Evolutionary conservation across 35 echinoderm and acorn worm genomes (phyloP).

Genomic region (Diadema setosum): DNA sequence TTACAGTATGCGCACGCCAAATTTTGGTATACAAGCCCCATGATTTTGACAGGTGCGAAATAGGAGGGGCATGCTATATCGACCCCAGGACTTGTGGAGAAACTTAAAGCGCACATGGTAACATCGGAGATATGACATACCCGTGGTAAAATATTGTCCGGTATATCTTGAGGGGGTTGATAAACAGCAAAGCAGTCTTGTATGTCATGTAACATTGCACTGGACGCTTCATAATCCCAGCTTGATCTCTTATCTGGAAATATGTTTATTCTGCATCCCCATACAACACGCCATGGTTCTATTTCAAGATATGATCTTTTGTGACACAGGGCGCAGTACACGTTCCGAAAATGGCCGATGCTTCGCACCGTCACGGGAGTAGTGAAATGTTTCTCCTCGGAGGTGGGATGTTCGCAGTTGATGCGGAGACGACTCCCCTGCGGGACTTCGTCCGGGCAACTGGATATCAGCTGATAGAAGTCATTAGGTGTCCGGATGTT

Average conservation of each 20-base stretch:
- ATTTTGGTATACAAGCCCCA: background rate
- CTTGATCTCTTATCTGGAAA: background rate
- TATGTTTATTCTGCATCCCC: background rate
- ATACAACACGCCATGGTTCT: background rate
- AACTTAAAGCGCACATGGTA: background rate
- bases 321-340: constrained; percentile 39
- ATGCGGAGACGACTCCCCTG: background rate
- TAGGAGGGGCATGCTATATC: background rate
- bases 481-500: background rate
- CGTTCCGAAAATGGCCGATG: constrained; percentile 21
- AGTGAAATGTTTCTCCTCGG: background rate
- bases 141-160: background rate
- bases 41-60: background rate
- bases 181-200: background rate
- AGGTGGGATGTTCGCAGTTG: background rate
- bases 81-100: background rate
- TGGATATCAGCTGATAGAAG: background rate
- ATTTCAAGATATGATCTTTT: background rate
- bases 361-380: background rate
- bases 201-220: background rate
- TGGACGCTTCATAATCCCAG: background rate
- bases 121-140: background rate
- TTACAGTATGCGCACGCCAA: background rate
- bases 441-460: background rate
- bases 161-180: background rate